Evolutionary conservation across 2,113 vertebrate species (phyloP).

Genomic region (Asarcornis scutulata): DNA sequence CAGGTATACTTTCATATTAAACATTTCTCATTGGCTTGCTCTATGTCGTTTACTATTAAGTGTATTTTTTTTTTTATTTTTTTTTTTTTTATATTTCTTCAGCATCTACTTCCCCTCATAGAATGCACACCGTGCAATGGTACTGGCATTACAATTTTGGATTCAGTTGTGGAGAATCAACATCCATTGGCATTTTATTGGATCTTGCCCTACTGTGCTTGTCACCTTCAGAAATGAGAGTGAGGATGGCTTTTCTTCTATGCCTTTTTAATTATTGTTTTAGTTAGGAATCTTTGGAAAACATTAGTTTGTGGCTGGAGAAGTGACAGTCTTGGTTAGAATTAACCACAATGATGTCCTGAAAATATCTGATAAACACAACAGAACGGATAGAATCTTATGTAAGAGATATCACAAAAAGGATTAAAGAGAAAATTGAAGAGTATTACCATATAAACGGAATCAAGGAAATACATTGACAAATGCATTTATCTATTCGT

Average conservation of each 20-base stretch:
- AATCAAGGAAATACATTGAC: background rate
- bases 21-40: background rate
- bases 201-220: background rate
- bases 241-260: background rate
- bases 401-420: background rate
- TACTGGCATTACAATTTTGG: background rate
- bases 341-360: background rate
- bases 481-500: background rate
- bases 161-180: background rate
- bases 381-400: background rate
- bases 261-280: background rate
- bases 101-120: background rate
- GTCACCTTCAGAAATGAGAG: background rate
- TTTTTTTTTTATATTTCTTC: background rate
- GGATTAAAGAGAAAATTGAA: too few species aligned
- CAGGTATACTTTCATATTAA: background rate
- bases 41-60: background rate
- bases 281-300: background rate
- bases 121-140: background rate
- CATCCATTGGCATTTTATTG: background rate
- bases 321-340: background rate
- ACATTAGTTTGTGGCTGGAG: background rate
- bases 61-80: background rate
- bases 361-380: background rate
- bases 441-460: background rate